These are phyloP conservation scores for Drosophila ficusphila DNA, from an alignment of 1,140 invertebrate species.

Conservation along the genomic window DNA sequence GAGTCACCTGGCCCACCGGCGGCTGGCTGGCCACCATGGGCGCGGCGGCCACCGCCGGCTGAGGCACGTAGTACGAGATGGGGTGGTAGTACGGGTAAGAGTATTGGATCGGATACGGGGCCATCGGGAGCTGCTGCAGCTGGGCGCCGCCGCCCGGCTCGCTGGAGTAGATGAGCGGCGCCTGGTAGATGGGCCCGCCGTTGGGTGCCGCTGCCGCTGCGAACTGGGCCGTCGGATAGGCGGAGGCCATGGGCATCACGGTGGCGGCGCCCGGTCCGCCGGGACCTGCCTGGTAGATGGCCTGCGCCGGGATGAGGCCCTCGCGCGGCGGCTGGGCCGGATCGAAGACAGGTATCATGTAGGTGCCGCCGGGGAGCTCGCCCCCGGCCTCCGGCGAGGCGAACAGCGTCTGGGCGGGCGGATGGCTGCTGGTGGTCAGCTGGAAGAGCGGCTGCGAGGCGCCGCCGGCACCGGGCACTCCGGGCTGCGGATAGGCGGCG, in stretches of 20 bases:
- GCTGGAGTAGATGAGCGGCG: slow-evolving; percentile 79
- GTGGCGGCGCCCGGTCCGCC: slow-evolving; percentile 60
- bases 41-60: slow-evolving; percentile 59
- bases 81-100: slow-evolving; percentile 81
- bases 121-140: slow-evolving; percentile 80
- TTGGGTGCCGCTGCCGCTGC: slow-evolving; percentile 66
- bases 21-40: slow-evolving; percentile 58
- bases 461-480: slow-evolving; percentile 53
- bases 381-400: slow-evolving; percentile 67
- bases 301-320: slow-evolving; percentile 72
- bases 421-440: slow-evolving; percentile 60
- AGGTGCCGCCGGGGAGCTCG: slow-evolving; percentile 75
- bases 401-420: slow-evolving; percentile 57
- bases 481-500: slow-evolving; percentile 75
- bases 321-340: slow-evolving; percentile 73
- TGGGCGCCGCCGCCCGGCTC: slow-evolving; percentile 72
- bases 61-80: slow-evolving; percentile 82
- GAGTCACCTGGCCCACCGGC: slow-evolving; percentile 15
- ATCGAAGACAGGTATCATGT: slow-evolving; percentile 84
- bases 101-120: slow-evolving; percentile 82
- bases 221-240: slow-evolving; percentile 78
- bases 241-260: slow-evolving; percentile 73
- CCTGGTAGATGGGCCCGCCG: slow-evolving; percentile 79
- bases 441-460: slow-evolving; percentile 71
- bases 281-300: slow-evolving; percentile 72